phyloP scores from a whole-genome alignment of 2,888 invertebrate genomes.

The Ophion obscuratus region DNA sequence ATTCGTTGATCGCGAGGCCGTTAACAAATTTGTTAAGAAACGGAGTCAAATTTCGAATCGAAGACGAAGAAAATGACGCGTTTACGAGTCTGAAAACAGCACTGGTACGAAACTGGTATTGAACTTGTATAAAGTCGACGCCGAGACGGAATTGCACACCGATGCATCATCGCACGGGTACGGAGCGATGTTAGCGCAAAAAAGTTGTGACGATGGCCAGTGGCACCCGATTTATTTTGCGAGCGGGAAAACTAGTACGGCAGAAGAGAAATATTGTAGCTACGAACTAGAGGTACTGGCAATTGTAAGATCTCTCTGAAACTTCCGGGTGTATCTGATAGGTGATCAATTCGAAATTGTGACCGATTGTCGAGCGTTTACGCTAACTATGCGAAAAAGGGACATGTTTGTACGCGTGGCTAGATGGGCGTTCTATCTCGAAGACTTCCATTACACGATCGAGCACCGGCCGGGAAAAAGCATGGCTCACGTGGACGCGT shows the following conservation, averaged over 20 bases:
- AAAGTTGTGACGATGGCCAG: neutral
- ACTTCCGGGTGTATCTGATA: constrained; percentile 46
- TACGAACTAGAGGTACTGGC: neutral
- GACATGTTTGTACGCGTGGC: constrained; percentile 50
- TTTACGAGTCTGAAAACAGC: neutral
- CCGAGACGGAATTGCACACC: neutral
- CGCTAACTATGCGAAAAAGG: constrained; percentile 44
- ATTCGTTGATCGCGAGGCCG: constrained; percentile 15
- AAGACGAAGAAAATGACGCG: neutral
- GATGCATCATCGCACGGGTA: constrained; percentile 1
- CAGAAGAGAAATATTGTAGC: too few species aligned
- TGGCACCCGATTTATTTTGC: neutral
- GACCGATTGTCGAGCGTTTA: constrained; percentile 42
- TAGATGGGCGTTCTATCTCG: constrained; percentile 32
- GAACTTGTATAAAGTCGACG: neutral
- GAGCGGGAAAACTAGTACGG: too few species aligned
- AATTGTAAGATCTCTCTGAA: constrained; percentile 46
- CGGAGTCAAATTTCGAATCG: neutral
- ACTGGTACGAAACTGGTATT: neutral
- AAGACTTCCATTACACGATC: constrained; percentile 66
- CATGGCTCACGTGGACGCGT: too few species aligned
- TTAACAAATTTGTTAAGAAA: neutral
- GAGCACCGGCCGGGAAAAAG: too few species aligned
- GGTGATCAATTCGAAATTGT: constrained; percentile 44
- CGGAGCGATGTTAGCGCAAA: neutral